phyloP scores from a whole-genome alignment of 2,113 vertebrate species.

The Capreolus pygargus region DNA sequence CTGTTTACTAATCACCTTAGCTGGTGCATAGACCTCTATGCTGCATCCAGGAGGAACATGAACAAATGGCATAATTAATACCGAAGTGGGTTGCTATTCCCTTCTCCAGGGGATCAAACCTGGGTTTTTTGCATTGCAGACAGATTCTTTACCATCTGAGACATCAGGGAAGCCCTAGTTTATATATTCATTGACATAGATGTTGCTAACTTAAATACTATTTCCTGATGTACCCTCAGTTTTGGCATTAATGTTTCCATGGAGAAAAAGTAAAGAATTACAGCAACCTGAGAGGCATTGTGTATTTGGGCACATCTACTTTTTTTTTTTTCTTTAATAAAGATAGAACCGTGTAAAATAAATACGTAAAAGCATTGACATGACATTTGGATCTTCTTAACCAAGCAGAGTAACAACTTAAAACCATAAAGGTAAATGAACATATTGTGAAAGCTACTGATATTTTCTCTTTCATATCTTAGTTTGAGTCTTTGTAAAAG shows the following conservation, averaged over 20 bases:
- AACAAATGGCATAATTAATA: not conserved
- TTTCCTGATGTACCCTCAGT: not conserved
- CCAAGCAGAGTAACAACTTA: slow-evolving; percentile 13
- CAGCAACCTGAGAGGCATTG: not conserved
- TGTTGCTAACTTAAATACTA: not conserved
- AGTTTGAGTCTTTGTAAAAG: slow-evolving; percentile 68
- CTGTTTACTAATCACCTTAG: not conserved
- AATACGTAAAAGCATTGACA: not conserved
- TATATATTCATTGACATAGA: not conserved
- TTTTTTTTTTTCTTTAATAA: not conserved
- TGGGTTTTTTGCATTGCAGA: not conserved
- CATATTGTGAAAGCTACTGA: not conserved
- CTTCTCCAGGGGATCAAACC: not conserved
- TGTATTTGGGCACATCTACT: not conserved
- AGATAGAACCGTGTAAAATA: not conserved
- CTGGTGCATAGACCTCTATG: not conserved
- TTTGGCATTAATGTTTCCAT: not conserved
- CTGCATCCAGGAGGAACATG: not conserved
- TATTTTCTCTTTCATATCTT: slow-evolving; percentile 62
- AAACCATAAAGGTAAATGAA: not conserved
- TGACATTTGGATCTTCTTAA: not conserved
- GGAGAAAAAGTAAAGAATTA: not conserved
- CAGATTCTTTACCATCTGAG: not conserved
- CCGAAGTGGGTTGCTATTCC: not conserved
- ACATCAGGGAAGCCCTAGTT: not conserved